These are phyloP conservation scores for Artemisiospiza belli DNA, from an alignment of 2,113 vertebrate species.

Conservation along the genomic window DNA sequence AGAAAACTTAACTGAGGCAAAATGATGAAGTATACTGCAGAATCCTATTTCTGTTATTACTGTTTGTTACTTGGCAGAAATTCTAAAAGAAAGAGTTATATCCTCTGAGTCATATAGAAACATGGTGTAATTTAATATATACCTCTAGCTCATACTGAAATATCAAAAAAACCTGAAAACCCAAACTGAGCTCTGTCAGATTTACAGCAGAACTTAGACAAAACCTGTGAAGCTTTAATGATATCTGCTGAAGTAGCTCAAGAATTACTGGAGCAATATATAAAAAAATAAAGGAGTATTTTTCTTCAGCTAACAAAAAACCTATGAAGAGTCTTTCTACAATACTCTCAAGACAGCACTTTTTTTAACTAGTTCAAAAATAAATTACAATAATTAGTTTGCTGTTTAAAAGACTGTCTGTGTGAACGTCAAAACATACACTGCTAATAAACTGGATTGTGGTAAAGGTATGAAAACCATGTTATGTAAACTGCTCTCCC, in stretches of 20 bases:
- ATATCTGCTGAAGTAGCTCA: neutral
- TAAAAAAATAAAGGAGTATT: neutral
- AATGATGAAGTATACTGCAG: neutral
- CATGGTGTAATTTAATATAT: neutral
- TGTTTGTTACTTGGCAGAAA: neutral
- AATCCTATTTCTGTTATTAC: neutral
- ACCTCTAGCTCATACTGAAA: neutral
- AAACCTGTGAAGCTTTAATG: neutral
- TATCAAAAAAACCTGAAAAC: neutral
- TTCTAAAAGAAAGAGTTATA: neutral
- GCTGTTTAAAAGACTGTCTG: neutral
- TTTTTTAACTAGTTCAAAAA: neutral
- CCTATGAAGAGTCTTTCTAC: neutral
- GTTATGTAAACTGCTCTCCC: neutral
- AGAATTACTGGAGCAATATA: neutral
- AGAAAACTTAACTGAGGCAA: neutral
- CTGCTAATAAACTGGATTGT: neutral
- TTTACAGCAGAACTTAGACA: neutral
- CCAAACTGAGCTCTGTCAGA: neutral
- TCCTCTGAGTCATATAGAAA: neutral
- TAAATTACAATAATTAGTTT: neutral
- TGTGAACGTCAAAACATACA: neutral
- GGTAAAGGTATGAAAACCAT: neutral
- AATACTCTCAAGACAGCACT: neutral
- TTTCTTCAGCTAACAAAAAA: neutral